Evolutionary conservation across 2,888 invertebrate species (phyloP).

Genomic region (Cyclophora punctaria): DNA sequence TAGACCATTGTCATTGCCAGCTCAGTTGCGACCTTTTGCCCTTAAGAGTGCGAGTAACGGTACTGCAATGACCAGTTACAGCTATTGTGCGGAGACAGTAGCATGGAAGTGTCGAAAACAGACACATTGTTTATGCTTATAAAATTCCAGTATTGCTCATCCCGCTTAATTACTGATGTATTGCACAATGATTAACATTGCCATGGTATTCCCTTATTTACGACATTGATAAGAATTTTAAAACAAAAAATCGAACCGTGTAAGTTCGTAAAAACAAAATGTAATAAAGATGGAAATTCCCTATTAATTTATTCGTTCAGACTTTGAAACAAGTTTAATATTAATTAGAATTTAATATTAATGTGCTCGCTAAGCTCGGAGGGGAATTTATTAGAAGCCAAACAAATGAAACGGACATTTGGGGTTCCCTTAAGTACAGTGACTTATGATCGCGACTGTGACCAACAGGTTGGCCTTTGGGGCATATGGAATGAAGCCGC

Average conservation of each 20-base stretch:
- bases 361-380: slow-evolving; percentile 1
- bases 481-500: slow-evolving; percentile 26
- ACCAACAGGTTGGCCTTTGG: slow-evolving; percentile 34
- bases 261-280: no score
- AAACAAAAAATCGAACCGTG: no score
- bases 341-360: slow-evolving; percentile 5
- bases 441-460: slow-evolving; percentile 17
- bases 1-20: slow-evolving; percentile 36
- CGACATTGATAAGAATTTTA: no score
- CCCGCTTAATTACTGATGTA: no score
- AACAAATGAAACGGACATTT: slow-evolving; percentile 9
- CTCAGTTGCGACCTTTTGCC: slow-evolving; percentile 19
- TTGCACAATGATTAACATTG: no score
- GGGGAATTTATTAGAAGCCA: slow-evolving; percentile 13
- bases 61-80: slow-evolving; percentile 3
- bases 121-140: slow-evolving; percentile 24
- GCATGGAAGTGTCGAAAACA: slow-evolving; percentile 23
- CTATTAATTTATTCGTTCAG: background rate
- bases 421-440: slow-evolving; percentile 4
- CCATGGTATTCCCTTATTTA: no score
- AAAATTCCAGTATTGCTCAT: no score
- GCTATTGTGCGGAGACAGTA: slow-evolving; percentile 1
- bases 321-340: background rate
- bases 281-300: no score
- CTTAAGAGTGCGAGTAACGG: slow-evolving; percentile 9